Evolutionary conservation across 1,140 invertebrate genomes (phyloP).

Genomic region (Procambarus virginalis): DNA sequence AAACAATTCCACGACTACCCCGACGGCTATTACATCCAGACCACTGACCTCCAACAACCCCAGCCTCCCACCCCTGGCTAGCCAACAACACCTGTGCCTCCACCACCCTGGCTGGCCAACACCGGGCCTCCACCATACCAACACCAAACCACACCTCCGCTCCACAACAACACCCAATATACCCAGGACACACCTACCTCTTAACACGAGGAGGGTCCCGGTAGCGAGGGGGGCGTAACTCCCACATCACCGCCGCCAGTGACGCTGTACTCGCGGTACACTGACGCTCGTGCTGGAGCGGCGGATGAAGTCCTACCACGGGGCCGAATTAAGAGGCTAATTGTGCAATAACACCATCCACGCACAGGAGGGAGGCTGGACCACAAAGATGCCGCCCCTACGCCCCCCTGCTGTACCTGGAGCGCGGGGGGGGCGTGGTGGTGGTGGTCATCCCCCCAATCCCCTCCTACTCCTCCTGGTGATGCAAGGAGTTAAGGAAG

Average conservation of each 20-base stretch:
- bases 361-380: neutral
- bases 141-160: neutral
- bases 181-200: neutral
- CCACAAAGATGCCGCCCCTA: neutral
- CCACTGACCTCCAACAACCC: too few relatives aligned
- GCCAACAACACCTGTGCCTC: too few relatives aligned
- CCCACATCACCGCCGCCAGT: neutral
- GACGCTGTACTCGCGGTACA: neutral
- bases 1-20: too few relatives aligned
- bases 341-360: constrained; percentile 41
- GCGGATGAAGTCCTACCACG: neutral
- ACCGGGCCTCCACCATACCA: too few relatives aligned
- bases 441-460: neutral
- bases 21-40: too few relatives aligned
- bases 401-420: constrained; percentile 4
- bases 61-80: too few relatives aligned
- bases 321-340: constrained; percentile 46
- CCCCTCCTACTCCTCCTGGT: too few relatives aligned
- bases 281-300: constrained; percentile 16
- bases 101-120: too few relatives aligned
- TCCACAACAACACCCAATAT: too few relatives aligned
- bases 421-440: neutral
- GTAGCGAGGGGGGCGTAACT: neutral
- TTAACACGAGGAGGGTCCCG: neutral
- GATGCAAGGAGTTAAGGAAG: too few relatives aligned